Evolutionary conservation across 2,113 vertebrate genomes (phyloP), one percentile per base, ranked within the genome.

Genomic region (Upupa epops): DNA sequence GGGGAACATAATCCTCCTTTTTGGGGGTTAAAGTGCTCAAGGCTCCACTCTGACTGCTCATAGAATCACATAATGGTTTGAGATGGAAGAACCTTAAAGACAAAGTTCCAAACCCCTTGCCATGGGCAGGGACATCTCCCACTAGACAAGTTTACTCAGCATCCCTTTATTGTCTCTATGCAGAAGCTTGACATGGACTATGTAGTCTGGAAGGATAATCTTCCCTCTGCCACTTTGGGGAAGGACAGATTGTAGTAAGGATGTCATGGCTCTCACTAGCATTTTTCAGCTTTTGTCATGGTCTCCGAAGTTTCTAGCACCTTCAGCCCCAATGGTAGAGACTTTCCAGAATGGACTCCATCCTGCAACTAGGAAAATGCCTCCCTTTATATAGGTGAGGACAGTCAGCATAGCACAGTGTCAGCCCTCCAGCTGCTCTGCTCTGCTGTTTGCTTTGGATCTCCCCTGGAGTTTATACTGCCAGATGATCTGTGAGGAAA

Each of bases 401-500:
- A 65, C 55, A 73, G 68, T 21, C 75, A 79, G 46, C 36, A 40
- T 2, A 0, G 0, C 59, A 29, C 46, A 0, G 0, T 61, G 86
- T 65, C 90, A 89, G 72, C 79, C 28, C 83, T 66, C 51, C 79
- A 76, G 88, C 79, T 79, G 73, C 73, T 88, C 15, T 1, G 56
- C 68, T n/a, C 0, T 26, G 59, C 52, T 59, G 21, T 61, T 48
- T 75, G 61, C 85, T 74, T 52, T 24, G 56, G 65, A 48, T 77
- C 60, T 88, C 54, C 73, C 65, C 52, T 78, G 80, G 56, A 48
- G 65, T 28, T 88, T 29, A 81, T 76, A 77, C 83, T 71, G 81
- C 77, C 83, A 88, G 83, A 58, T 2, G 8, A 32, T 54, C 55
- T 88, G 65, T 58, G 86, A 88, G 84, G 1, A 1, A 90, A 64